phyloP scores from a whole-genome alignment of 1,140 invertebrate genomes.

The Stenopsyche tienmushanensis region DNA sequence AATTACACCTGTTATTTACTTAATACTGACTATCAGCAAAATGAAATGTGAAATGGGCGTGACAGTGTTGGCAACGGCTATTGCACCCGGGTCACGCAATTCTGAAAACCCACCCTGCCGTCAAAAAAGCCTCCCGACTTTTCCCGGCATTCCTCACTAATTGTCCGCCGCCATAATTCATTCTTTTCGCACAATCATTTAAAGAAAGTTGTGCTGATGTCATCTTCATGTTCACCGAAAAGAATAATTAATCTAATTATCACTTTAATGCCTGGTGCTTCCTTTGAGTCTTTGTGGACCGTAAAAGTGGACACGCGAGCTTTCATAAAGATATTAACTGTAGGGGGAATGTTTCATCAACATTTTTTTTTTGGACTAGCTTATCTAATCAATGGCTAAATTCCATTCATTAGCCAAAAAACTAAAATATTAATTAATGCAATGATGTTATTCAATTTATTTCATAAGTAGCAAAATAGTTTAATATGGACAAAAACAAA shows the following conservation, averaged over 20 bases:
- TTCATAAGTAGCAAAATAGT: no score
- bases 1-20: slow-evolving; percentile 19
- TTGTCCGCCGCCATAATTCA: neutral
- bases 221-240: neutral
- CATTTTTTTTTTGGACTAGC: no score
- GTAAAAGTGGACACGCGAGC: neutral
- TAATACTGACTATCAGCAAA: slow-evolving; percentile 15
- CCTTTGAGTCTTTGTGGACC: neutral
- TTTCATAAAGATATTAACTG: no score
- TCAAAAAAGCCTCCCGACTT: neutral
- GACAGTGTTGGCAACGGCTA: slow-evolving; percentile 5
- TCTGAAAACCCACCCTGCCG: neutral
- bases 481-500: no score
- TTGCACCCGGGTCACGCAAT: slow-evolving; percentile 19
- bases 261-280: neutral
- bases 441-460: no score
- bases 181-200: neutral
- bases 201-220: neutral
- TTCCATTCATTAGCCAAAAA: no score
- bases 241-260: neutral
- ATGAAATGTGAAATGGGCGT: slow-evolving; percentile 26
- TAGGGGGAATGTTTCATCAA: no score
- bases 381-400: no score
- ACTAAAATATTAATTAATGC: no score
- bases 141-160: neutral